Base-by-base conservation (phyloP, 2,797 vertebrate genomes). In the Cossypha niveicapilla region DNA sequence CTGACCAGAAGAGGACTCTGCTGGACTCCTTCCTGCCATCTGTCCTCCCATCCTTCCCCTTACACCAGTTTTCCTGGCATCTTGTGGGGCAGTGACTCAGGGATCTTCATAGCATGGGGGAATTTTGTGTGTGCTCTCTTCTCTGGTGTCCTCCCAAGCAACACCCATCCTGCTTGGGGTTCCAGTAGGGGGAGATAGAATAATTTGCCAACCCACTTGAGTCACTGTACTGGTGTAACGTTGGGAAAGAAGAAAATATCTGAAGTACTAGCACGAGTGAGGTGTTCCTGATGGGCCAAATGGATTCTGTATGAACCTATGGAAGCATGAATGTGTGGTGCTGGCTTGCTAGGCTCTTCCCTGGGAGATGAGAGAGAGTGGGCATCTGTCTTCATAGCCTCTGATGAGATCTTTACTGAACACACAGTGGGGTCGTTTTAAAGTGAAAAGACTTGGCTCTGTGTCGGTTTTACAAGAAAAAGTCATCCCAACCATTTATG, bases 121-220 rank as follows among this genome's bases (percentile, higher is more conserved):
- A 53, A 76, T 77, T 86, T 63, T 47, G 11, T 1, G 0, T 10
- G 28, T 62, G 10, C 10, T 23, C 16, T 63, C 18, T 93, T 13
- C 35, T 19, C 30, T 58, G 21, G 5, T 1, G 0, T 75, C 11
- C 22, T 90, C 42, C 22, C 18, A 41, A 3, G 11, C 9, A 63
- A 4, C 11, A 17, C 11, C 34, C 32, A 2, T 39, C 12, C 19
- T 53, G 11, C 35, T 24, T 65, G 54, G 39, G 42, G 14, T 30
- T 30, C 0, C 0, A 3, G 3, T 21, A 3, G 1, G 2, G 4
- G 7, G 7, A 75, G 17, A 19, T 2, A 8, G 25, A 50, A 21
- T 24, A 13, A 19, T 68, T 28, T 78, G 28, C 18, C 53, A 81
- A 11, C 9, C 5, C 30, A 4, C 25, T 18, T 19, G 47, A 66